Conservation (phyloP, 1,140 invertebrate genomes). For the Tetraneura akinire region DNA sequence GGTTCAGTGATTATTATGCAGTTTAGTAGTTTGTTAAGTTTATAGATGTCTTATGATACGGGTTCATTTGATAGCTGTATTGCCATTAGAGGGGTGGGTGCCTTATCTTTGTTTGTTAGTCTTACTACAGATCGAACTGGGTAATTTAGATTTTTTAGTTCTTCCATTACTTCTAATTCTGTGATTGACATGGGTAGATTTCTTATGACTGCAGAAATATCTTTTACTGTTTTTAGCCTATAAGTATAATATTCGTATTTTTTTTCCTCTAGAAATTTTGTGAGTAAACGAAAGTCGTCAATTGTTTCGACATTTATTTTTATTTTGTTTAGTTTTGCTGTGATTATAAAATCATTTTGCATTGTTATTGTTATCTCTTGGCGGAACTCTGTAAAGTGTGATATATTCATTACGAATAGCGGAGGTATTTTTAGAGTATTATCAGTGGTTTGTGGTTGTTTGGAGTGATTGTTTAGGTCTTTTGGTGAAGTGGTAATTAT, state of each 20-base stretch:
- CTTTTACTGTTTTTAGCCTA: conserved; percentile 8
- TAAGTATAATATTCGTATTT: conserved; percentile 11
- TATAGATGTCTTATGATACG: background rate
- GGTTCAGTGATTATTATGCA: background rate
- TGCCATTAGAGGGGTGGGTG: background rate
- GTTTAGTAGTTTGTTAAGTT: conserved; percentile 10
- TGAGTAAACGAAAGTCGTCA: no score
- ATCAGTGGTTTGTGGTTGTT: no score
- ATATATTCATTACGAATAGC: no score
- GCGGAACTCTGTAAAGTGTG: no score
- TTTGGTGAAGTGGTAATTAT: no score
- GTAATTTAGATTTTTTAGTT: background rate
- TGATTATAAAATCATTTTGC: no score
- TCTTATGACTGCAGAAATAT: conserved; percentile 8
- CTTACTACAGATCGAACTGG: conserved; percentile 9
- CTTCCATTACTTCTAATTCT: conserved; percentile 25
- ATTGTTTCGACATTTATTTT: no score
- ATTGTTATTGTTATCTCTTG: no score
- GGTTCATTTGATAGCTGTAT: background rate
- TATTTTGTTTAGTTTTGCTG: no score
- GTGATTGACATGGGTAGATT: conserved; percentile 3
- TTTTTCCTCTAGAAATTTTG: conserved; percentile 1
- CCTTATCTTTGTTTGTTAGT: background rate
- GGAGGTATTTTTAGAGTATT: no score
- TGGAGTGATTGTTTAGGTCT: no score